phyloP scores from a whole-genome alignment of 2,797 vertebrate species.

The Percopsis omiscomaycus region DNA sequence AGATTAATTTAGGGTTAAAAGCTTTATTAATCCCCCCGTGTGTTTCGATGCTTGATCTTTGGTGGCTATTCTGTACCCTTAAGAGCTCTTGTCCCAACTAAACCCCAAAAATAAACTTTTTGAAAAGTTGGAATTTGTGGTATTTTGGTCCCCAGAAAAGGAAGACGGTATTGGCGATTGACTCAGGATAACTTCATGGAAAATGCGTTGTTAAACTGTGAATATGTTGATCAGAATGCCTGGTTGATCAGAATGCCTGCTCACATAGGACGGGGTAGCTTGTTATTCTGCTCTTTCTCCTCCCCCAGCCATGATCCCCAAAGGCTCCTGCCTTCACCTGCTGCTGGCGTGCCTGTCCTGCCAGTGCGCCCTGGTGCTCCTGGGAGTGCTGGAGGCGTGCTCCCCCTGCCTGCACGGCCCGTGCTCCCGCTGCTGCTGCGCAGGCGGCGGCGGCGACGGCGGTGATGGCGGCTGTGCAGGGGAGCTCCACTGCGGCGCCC shows the following conservation, averaged over 20 bases:
- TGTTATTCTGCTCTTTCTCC: background rate
- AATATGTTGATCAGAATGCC: too few species aligned
- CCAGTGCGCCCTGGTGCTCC: conserved; percentile 40
- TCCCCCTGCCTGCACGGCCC: conserved; percentile 37
- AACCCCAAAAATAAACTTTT: too few species aligned
- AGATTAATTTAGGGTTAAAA: conserved; percentile 73
- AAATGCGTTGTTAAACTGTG: too few species aligned
- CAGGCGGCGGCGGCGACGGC: too few species aligned
- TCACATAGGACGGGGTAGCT: too few species aligned
- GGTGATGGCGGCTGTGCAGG: conserved; percentile 61
- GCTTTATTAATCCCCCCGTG: conserved; percentile 38
- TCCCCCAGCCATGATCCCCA: background rate
- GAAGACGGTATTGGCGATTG: too few species aligned
- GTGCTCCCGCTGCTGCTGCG: conserved; percentile 72
- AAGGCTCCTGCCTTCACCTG: conserved; percentile 65
- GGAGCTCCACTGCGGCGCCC: conserved; percentile 74
- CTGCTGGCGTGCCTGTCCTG: conserved; percentile 67
- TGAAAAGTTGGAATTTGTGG: too few species aligned
- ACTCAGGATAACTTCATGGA: too few species aligned
- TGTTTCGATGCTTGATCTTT: conserved; percentile 20
- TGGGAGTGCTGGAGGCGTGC: conserved; percentile 59
- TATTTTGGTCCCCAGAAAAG: too few species aligned
- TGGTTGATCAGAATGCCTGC: too few species aligned
- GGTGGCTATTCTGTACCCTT: conserved; percentile 16
- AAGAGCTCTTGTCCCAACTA: too few species aligned